Evolutionary conservation across 2,888 invertebrate species (phyloP).

Genomic region (Helleia helle): DNA sequence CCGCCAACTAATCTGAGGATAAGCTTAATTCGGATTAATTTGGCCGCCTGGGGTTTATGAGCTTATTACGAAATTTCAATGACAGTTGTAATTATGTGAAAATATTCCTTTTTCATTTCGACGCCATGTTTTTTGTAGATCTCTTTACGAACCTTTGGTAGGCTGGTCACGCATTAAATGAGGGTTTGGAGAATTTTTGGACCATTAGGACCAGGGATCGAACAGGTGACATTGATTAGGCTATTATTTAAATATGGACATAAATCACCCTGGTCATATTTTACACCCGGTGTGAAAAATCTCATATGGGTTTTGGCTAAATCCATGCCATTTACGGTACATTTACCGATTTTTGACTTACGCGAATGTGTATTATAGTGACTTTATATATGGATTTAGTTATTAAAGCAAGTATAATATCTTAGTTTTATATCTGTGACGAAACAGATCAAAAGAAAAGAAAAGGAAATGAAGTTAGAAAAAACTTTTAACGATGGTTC

Average conservation of each 20-base stretch:
- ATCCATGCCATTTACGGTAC: too few species aligned
- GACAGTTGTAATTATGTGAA: neutral
- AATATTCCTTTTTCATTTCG: neutral
- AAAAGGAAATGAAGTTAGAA: too few species aligned
- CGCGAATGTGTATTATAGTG: too few species aligned
- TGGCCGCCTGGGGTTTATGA: neutral
- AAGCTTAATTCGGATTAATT: neutral
- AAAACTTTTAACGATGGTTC: too few species aligned
- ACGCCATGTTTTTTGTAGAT: neutral
- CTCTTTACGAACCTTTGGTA: neutral
- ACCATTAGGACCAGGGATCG: neutral
- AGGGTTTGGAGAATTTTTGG: neutral
- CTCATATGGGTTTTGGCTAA: too few species aligned
- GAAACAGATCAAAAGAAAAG: too few species aligned
- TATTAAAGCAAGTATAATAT: too few species aligned
- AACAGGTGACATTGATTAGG: slow-evolving; percentile 6
- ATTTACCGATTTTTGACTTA: too few species aligned
- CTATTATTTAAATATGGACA: slow-evolving; percentile 3
- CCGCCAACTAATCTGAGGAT: neutral
- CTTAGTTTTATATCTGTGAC: too few species aligned
- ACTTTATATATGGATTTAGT: too few species aligned
- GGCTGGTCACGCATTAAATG: neutral
- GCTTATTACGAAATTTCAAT: neutral
- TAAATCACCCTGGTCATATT: slow-evolving; percentile 5
- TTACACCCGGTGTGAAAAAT: slow-evolving; percentile 1